Base-by-base conservation (phyloP, 2,888 invertebrate species). In the Autographa gamma region DNA sequence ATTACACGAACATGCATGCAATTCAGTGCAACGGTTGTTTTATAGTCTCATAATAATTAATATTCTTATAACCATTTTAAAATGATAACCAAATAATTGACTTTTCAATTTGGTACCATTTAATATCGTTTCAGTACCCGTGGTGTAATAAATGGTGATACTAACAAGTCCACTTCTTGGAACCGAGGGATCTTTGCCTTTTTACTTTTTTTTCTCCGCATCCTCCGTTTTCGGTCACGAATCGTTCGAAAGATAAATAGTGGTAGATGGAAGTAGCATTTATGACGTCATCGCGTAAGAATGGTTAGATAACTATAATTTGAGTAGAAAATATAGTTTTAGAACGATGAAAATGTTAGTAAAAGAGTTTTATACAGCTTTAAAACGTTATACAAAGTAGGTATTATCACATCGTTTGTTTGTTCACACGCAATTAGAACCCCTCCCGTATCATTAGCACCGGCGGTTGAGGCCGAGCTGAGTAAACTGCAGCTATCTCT, bases 401-500 rank as follows among this genome's bases (percentile, higher is more conserved):
- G 91, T 93, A 93, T 93, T 92, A 92, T 91, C 91, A 90, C 89
- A 79, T 91, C 90, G 90, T 92, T 90, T 92, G 92, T 92, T 91
- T 93, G 92, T 94, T 93, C 93, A 91, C 93, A 92, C 92, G 92
- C 93, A 95, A 95, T 95, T 94, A 94, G 93, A 92, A 86, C 91
- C 91, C 89, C 92, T 89, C 90, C 92, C 88, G 93, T 89, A 92
- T 94, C 93, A 95, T 95, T 95, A 95, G 92, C 92, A 92, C 91
- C 89, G 86, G 86, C 83, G 83, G 82, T 75, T 81, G 83, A 83
- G 80, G 80, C 85, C 82, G 84, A 81, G 85, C 88, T 84, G 83
- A 83, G 80, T 74, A 74, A 89, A 74, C 68, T 78, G 76, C 76
- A 79, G 32, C 84, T 70, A 82, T 90, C 89, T 83, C 87, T 48